A percentile compares a stretch with the other conserved stretches of the same genome.
These are phyloP conservation scores for Ditylenchus dipsaci DNA, from an alignment of 1,140 invertebrate species.

Conservation along the genomic window DNA sequence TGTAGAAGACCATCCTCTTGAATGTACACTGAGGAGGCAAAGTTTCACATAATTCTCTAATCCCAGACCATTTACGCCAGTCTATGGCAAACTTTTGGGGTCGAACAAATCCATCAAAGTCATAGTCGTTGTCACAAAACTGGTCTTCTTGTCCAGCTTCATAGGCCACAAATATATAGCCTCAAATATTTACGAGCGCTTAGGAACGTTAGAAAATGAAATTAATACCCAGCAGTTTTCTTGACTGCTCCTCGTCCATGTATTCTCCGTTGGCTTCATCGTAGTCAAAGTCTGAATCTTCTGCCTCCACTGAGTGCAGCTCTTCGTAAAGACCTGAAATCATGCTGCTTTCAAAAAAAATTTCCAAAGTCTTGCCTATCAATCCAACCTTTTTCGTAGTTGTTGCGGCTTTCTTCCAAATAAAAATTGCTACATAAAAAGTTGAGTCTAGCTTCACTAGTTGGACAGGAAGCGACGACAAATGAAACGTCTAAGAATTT, in stretches of 20 bases:
- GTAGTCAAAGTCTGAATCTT: slow-evolving; percentile 1
- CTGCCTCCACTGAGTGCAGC: not conserved
- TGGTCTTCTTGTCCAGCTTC: not conserved
- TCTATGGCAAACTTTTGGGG: not conserved
- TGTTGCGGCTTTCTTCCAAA: slow-evolving; percentile 1
- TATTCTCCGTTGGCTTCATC: slow-evolving; percentile 1
- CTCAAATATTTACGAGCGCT: not conserved
- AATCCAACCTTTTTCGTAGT: slow-evolving; percentile 9
- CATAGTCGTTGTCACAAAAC: not conserved
- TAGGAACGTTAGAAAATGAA: not conserved
- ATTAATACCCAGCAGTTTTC: not conserved
- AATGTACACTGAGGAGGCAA: not conserved
- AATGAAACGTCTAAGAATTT: slow-evolving; percentile 4
- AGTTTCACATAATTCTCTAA: not conserved
- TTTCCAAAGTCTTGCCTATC: not conserved
- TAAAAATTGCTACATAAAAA: slow-evolving; percentile 10
- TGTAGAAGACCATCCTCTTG: not conserved
- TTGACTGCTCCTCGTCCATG: slow-evolving; percentile 6
- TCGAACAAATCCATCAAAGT: not conserved
- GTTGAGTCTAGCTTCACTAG: slow-evolving; percentile 4
- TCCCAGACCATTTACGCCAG: not conserved
- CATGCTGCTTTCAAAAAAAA: not conserved
- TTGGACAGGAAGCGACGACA: not conserved
- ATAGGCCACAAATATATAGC: slow-evolving; percentile 7
- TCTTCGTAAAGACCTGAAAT: slow-evolving; percentile 12